These are phyloP conservation scores for Ranitomeya imitator DNA, from an alignment of 2,113 vertebrate genomes.

Conservation along the genomic window DNA sequence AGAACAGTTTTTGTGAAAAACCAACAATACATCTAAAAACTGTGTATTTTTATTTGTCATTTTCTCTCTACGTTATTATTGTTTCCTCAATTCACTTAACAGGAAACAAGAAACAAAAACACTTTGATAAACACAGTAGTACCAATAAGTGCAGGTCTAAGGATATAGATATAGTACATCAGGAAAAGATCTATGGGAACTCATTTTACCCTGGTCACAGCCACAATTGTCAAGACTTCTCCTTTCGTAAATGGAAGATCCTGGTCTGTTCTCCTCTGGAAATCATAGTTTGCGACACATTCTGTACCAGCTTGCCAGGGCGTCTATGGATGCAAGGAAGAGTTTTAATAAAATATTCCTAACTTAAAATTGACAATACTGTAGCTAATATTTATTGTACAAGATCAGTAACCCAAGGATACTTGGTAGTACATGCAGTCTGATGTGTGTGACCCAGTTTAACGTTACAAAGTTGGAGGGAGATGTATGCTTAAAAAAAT, in stretches of 20 bases:
- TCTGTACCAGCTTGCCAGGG: slow-evolving; percentile 90
- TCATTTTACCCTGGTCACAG: slow-evolving; percentile 86
- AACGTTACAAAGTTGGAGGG: no score
- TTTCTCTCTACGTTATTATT: no score
- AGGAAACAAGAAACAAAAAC: background rate
- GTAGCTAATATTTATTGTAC: background rate
- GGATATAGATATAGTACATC: background rate
- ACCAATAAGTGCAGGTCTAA: background rate
- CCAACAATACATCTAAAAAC: no score
- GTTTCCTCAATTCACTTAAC: no score
- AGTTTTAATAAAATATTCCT: background rate
- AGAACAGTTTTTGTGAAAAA: no score
- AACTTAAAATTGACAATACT: background rate
- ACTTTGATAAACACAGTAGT: background rate
- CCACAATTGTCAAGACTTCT: slow-evolving; percentile 90
- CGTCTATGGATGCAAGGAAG: background rate
- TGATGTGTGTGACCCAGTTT: background rate
- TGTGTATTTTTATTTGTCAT: no score
- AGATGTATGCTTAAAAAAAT: no score
- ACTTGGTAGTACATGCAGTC: background rate
- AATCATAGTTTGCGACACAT: slow-evolving; percentile 96
- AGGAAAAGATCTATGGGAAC: background rate
- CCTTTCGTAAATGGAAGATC: slow-evolving; percentile 96
- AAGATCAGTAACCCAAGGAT: background rate
- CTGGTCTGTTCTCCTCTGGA: slow-evolving; percentile 88